Conservation (phyloP, 2,797 vertebrate genomes). For the Enoplosus armatus region DNA sequence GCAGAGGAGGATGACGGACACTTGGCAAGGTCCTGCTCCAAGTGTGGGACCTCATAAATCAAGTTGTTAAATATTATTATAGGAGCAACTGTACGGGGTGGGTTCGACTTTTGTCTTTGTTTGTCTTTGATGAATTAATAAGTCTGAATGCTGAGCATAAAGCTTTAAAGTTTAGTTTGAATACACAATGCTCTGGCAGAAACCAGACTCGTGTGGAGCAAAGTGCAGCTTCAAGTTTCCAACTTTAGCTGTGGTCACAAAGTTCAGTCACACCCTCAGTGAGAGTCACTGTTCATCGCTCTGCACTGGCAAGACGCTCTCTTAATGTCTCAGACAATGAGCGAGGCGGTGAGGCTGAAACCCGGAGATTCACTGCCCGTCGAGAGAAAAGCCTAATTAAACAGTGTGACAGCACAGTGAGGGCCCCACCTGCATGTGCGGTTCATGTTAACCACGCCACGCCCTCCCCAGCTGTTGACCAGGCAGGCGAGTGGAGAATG, state of each 20-base stretch:
- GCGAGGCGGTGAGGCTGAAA: too few relatives aligned
- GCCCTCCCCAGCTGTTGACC: conserved; percentile 62
- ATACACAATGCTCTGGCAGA: conserved; percentile 12
- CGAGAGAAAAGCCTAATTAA: conserved; percentile 62
- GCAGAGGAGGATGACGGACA: conserved; percentile 2
- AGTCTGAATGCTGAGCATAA: not conserved
- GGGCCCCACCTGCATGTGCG: conserved; percentile 70
- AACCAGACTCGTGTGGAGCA: conserved; percentile 15
- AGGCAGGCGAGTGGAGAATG: conserved; percentile 24
- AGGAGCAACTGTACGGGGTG: not conserved
- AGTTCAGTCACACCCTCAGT: conserved; percentile 48
- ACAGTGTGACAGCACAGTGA: conserved; percentile 46
- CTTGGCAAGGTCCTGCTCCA: conserved; percentile 6
- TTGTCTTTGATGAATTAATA: conserved; percentile 4
- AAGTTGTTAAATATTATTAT: conserved; percentile 10
- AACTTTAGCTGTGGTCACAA: conserved; percentile 51
- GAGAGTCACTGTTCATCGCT: conserved; percentile 21
- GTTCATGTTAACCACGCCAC: conserved; percentile 47
- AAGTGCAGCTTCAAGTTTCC: conserved; percentile 40
- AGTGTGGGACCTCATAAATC: not conserved
- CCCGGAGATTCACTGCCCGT: conserved; percentile 28
- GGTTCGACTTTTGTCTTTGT: not conserved
- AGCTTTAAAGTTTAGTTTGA: conserved; percentile 4
- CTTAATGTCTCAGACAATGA: conserved; percentile 54
- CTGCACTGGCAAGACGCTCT: conserved; percentile 5